phyloP scores from a whole-genome alignment of 2,888 invertebrate species.

The Athripsodes cinereus region DNA sequence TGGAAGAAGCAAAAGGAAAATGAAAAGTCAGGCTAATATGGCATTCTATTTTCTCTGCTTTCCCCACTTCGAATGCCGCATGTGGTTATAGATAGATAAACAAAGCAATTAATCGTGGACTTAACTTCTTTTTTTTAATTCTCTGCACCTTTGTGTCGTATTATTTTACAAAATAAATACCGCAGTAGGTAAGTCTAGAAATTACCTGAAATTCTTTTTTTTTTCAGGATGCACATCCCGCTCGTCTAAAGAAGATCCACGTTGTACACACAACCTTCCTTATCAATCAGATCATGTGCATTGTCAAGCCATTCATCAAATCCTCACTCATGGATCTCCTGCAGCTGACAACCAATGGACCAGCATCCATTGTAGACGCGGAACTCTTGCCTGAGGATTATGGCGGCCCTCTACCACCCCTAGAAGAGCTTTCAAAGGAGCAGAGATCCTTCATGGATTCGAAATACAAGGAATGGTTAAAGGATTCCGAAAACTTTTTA shows the following conservation, averaged over 20 bases:
- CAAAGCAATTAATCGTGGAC: too few relatives aligned
- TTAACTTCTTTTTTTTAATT: too few relatives aligned
- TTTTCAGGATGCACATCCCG: slow-evolving; percentile 60
- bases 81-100: too few relatives aligned
- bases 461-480: slow-evolving; percentile 57
- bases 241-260: slow-evolving; percentile 59
- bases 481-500: slow-evolving; percentile 53
- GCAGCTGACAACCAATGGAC: slow-evolving; percentile 51
- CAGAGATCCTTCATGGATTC: slow-evolving; percentile 51
- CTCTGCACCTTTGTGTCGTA: too few relatives aligned
- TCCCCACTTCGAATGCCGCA: too few relatives aligned
- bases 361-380: slow-evolving; percentile 43
- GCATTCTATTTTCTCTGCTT: too few relatives aligned
- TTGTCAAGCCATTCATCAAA: slow-evolving; percentile 58
- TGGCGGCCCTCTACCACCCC: slow-evolving; percentile 51
- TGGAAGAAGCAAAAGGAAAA: too few relatives aligned
- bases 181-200: too few relatives aligned
- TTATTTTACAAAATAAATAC: too few relatives aligned
- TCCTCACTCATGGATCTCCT: slow-evolving; percentile 55
- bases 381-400: slow-evolving; percentile 51
- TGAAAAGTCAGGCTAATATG: too few relatives aligned
- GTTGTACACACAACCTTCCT: slow-evolving; percentile 61
- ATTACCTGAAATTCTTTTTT: too few relatives aligned
- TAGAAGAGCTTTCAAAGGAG: slow-evolving; percentile 51
- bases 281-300: slow-evolving; percentile 62